A percentile compares a stretch with the other conserved stretches of the same genome.
Evolutionary conservation across 2,797 vertebrate species (phyloP).

Genomic region (Nannoperca australis): DNA sequence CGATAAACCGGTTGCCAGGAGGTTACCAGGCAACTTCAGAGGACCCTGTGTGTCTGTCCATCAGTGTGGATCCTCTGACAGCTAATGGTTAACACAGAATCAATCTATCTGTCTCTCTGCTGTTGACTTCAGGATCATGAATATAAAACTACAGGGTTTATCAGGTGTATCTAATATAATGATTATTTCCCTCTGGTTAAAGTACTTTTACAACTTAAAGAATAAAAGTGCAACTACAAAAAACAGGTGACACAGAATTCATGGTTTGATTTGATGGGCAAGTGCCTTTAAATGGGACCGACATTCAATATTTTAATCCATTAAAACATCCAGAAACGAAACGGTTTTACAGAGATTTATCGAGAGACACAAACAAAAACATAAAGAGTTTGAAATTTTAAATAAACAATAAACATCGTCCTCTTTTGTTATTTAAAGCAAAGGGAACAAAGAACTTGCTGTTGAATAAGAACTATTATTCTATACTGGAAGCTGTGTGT

Average conservation of each 20-base stretch:
- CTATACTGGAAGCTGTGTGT: constrained; percentile 29
- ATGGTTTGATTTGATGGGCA: background rate
- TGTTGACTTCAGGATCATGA: constrained; percentile 11
- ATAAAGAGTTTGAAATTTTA: background rate
- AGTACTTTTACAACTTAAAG: background rate
- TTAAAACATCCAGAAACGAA: background rate
- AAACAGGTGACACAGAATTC: background rate
- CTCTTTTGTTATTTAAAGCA: constrained; percentile 1
- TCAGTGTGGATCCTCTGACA: constrained; percentile 23
- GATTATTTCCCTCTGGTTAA: background rate
- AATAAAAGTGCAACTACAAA: background rate
- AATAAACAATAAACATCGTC: background rate
- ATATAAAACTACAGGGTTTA: background rate
- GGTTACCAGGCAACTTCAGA: constrained; percentile 64
- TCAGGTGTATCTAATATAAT: background rate
- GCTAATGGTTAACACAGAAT: constrained; percentile 76
- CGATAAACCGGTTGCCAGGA: constrained; percentile 33
- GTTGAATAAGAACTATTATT: constrained; percentile 56
- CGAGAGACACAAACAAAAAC: background rate
- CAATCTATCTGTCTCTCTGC: constrained; percentile 33
- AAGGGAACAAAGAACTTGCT: constrained; percentile 16
- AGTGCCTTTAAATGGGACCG: background rate
- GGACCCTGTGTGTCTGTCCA: constrained; percentile 32
- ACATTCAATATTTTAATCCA: background rate
- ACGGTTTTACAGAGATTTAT: background rate